These are phyloP conservation scores for Nicator chloris DNA, from an alignment of 2,113 vertebrate species.

Conservation along the genomic window DNA sequence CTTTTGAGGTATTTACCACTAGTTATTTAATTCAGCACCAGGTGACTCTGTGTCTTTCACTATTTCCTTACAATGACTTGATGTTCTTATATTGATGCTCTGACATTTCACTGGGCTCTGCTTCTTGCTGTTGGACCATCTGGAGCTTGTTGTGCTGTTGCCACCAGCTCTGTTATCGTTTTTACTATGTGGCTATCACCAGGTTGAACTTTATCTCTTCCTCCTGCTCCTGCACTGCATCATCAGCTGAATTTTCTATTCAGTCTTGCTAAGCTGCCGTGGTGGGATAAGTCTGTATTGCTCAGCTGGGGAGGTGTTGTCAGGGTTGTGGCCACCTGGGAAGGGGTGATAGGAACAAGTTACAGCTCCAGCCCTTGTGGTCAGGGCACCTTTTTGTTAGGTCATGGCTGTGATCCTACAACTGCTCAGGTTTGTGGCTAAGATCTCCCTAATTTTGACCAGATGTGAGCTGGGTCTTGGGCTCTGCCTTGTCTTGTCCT, in stretches of 20 bases:
- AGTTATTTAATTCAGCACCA: background rate
- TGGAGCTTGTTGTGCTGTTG: background rate
- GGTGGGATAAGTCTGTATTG: background rate
- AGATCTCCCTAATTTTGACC: background rate
- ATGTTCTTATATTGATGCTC: background rate
- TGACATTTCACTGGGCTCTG: background rate
- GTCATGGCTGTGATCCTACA: background rate
- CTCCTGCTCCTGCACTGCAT: background rate
- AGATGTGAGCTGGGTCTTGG: background rate
- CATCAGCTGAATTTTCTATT: background rate
- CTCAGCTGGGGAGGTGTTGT: background rate
- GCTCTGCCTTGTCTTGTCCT: background rate
- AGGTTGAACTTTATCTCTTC: constrained; percentile 30
- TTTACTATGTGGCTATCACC: constrained; percentile 6
- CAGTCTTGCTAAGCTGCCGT: background rate
- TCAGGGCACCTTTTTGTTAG: background rate
- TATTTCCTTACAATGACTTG: background rate
- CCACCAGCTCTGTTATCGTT: background rate
- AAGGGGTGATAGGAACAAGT: background rate
- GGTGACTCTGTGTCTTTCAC: background rate
- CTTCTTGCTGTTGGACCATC: background rate
- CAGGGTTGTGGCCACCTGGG: background rate
- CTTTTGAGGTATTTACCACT: background rate
- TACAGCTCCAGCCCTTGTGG: background rate
- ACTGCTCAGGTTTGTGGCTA: background rate